A percentile compares a stretch with the other conserved stretches of the same genome.
Evolutionary conservation across 2,113 vertebrate species (phyloP).

Genomic region (Eretmochelys imbricata): DNA sequence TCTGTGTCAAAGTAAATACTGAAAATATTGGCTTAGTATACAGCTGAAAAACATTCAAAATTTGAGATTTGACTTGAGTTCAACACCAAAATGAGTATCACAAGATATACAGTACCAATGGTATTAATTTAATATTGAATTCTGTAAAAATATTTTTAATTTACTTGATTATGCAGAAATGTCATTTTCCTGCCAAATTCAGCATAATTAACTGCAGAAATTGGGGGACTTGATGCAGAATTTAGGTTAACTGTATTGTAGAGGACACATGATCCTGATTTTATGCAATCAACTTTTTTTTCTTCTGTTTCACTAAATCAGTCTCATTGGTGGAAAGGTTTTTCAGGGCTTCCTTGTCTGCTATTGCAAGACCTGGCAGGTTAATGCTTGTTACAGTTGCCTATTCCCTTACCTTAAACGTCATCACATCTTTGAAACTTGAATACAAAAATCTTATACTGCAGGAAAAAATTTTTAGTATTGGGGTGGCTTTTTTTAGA

Average conservation of each 20-base stretch:
- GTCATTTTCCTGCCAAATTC: background rate
- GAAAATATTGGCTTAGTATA: background rate
- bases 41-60: background rate
- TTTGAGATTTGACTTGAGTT: background rate
- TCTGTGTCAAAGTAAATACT: background rate
- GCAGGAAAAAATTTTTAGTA: background rate
- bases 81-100: background rate
- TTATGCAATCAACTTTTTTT: background rate
- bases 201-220: background rate
- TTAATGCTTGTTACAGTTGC: background rate
- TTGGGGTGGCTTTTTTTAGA: background rate
- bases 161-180: background rate
- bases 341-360: background rate
- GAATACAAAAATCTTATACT: background rate
- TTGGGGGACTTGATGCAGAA: background rate
- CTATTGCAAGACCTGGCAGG: fast-evolving
- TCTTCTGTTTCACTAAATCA: background rate
- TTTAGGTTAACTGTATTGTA: fast-evolving
- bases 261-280: background rate
- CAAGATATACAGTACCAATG: background rate
- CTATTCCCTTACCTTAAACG: background rate
- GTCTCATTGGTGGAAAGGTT: slow-evolving; percentile 12
- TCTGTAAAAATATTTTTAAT: background rate
- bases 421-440: background rate
- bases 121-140: background rate